Conservation (phyloP, 2,888 invertebrate genomes). For the Drosophila pullipes region DNA sequence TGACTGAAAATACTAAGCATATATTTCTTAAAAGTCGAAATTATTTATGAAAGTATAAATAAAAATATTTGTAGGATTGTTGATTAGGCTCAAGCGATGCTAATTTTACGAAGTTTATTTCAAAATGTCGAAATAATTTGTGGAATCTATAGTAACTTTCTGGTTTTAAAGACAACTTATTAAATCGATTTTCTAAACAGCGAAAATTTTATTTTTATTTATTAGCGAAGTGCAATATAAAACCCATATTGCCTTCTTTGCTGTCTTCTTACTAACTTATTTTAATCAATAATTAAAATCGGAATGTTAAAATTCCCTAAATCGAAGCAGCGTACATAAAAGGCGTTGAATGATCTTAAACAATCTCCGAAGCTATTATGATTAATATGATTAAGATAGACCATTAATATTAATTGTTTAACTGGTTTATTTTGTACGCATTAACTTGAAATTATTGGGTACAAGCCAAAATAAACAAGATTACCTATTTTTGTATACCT, state of each 20-base stretch:
- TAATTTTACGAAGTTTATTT: no score
- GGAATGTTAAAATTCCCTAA: background rate
- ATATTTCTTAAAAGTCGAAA: no score
- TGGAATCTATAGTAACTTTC: background rate
- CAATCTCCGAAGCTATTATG: background rate
- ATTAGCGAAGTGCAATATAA: background rate
- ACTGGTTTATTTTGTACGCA: background rate
- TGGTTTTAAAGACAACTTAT: background rate
- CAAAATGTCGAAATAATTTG: no score
- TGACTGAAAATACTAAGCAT: no score
- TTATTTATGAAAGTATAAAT: no score
- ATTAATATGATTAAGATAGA: background rate
- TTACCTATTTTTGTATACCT: no score
- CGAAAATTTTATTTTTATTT: no score
- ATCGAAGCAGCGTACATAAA: rapidly evolving
- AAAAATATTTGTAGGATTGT: no score
- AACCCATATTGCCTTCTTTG: background rate
- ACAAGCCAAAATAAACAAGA: background rate
- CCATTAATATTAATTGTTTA: background rate
- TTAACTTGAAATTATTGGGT: background rate
- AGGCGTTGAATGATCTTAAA: background rate
- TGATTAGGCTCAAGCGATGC: no score
- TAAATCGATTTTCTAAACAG: background rate
- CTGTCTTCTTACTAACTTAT: background rate
- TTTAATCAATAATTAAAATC: background rate